These are phyloP conservation scores for Onychomys torridus DNA, from an alignment of 2,797 vertebrate species.

Conservation along the genomic window DNA sequence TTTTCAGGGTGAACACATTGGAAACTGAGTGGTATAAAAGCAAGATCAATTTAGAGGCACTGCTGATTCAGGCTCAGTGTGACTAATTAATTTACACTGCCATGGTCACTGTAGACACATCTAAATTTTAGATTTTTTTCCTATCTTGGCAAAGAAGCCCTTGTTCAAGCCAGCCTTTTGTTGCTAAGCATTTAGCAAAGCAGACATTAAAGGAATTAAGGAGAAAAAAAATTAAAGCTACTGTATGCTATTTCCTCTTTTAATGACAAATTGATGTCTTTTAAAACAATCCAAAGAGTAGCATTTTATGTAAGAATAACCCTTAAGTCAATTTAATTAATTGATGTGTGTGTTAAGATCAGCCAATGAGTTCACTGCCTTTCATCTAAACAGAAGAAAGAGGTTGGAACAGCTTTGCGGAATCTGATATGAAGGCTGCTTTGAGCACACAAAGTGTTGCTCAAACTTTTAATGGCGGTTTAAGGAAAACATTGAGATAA, in stretches of 20 bases:
- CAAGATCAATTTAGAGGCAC: conserved; percentile 69
- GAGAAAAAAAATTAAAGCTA: conserved; percentile 55
- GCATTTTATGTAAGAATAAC: conserved; percentile 77
- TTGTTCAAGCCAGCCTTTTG: conserved; percentile 64
- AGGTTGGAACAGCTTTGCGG: conserved; percentile 46
- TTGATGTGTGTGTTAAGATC: conserved; percentile 82
- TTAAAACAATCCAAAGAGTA: conserved; percentile 79
- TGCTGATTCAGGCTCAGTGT: conserved; percentile 76
- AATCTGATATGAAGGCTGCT: conserved; percentile 7
- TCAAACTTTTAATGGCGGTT: conserved; percentile 49
- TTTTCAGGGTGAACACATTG: conserved; percentile 67
- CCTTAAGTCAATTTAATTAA: conserved; percentile 82
- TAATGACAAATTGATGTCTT: conserved; percentile 76
- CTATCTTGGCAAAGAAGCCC: conserved; percentile 69
- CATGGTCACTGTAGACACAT: conserved; percentile 74
- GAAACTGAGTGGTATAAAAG: conserved; percentile 69
- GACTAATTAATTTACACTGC: conserved; percentile 78
- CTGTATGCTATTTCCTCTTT: conserved; percentile 67
- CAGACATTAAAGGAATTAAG: conserved; percentile 70
- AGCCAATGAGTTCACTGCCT: conserved; percentile 76
- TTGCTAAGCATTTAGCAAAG: conserved; percentile 70
- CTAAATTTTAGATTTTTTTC: conserved; percentile 78
- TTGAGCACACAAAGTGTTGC: conserved; percentile 19
- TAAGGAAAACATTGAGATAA: neutral
- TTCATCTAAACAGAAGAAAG: conserved; percentile 73